Evolutionary conservation across 2,888 invertebrate species (phyloP), one percentile per base, ranked within the genome.

Genomic region (Amiota mariae): DNA sequence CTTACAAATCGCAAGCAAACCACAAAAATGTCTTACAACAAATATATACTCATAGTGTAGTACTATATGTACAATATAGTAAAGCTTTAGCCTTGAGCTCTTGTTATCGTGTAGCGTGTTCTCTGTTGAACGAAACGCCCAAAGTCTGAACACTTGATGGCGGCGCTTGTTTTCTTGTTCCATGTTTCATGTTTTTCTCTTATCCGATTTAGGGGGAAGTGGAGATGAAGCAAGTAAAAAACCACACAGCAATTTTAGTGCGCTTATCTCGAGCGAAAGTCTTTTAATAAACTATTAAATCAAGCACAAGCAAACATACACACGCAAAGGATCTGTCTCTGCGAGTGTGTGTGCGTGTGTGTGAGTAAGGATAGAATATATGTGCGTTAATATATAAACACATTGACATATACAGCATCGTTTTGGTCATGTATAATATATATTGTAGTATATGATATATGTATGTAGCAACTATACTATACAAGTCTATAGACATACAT

Each of bases 251-350:
- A 83, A 82, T 83, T 82, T 81, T 36, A 68, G 77, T 82, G 82
- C 8, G 36, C 83, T 82, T 84, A 83, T 83, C 83, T 63, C 46
- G 63, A 63, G 63, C 63, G 11, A 63, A 63, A 63, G 63, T 63
- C 63, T 63, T 63, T 83, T 83, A 83, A 83, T 83, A 83, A 83
- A 83, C 83, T 83, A 84, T 83, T 83, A 83, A 83, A 83, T 83
- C 82, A 83, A 84, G 82, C 82, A 80, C 84, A 84, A 83, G 84
- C 82, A 81, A 81, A 56, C n/a, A 36, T 36, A 36, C 36, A 36
- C 36, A 36, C 36, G 36, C 36, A 36, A 36, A 36, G 36, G 6
- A 36, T 36, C 3, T 36, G 4, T 36, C 4, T 36, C 4, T 36
- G 36, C 6, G 36, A 2, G 24, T 24, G 24, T 24, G 24, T 24